A percentile compares a stretch with the other conserved stretches of the same genome.
These are phyloP conservation scores for Trachops cirrhosus DNA, from an alignment of 2,797 vertebrate species.

Conservation along the genomic window DNA sequence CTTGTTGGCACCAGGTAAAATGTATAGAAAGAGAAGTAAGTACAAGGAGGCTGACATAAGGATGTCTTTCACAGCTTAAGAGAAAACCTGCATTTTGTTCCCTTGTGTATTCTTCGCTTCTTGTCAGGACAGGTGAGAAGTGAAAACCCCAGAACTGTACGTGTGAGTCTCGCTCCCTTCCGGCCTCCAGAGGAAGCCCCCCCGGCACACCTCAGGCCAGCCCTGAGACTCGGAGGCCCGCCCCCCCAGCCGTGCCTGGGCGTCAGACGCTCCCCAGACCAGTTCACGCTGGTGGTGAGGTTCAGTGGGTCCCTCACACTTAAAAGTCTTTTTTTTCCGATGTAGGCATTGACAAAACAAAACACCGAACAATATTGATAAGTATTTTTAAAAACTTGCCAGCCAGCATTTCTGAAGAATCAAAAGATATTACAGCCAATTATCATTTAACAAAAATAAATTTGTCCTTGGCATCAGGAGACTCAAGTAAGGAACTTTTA, in stretches of 20 bases:
- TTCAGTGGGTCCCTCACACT: conserved; percentile 35
- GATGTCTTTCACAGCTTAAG: neutral
- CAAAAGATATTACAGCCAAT: conserved; percentile 78
- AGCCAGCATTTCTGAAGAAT: conserved; percentile 77
- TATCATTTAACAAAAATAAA: conserved; percentile 79
- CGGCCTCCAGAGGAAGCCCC: neutral
- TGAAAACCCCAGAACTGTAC: neutral
- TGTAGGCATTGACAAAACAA: conserved; percentile 60
- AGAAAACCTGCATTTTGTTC: neutral
- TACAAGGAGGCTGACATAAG: neutral
- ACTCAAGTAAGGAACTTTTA: neutral
- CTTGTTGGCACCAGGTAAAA: neutral
- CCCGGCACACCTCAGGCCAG: conserved; percentile 14
- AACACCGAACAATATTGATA: conserved; percentile 77
- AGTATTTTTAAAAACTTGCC: conserved; percentile 70
- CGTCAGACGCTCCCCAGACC: conserved; percentile 43
- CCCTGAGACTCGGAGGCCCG: conserved; percentile 41
- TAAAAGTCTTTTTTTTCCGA: conserved; percentile 40
- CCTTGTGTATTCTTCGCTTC: neutral
- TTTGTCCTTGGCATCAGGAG: conserved; percentile 57
- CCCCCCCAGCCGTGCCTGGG: conserved; percentile 54
- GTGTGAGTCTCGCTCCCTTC: neutral
- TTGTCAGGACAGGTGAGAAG: neutral
- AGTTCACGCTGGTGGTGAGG: neutral
- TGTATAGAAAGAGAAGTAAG: neutral